Base-by-base conservation (phyloP, 2,113 vertebrate genomes). In the Odocoileus virginianus region DNA sequence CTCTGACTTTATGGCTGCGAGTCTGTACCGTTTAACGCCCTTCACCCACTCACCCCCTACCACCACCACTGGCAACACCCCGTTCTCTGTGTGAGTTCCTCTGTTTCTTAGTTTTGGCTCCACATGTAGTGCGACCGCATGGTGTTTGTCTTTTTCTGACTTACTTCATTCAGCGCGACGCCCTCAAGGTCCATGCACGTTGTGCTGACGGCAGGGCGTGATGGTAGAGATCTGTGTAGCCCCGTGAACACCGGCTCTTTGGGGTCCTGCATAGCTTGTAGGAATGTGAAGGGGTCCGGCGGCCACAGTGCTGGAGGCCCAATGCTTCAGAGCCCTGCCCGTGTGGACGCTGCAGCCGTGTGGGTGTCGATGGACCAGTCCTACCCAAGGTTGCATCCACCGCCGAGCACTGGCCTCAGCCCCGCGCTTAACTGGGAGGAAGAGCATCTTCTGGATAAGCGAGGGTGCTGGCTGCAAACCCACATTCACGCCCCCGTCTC, bases 191-290 rank as follows among this genome's bases (percentile, higher is more conserved):
- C 82, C 82, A 40, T 10, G 14, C 36, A 6, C 8, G 2, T 6
- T 11, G 25, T 10, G 54, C 36, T 3, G 3, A 58, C 0, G 2
- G 82, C n/a, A 40, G 54, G 30, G 27, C 1, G 7, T 2, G 15
- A 16, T 7, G 7, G 36, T 15, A 8, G 1, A 0, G 33, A 5
- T 7, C 30, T 40, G 19, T 0, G 0, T 40, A 33, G 36, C 9
- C 11, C 45, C 2, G 3, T 16, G 17, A 17, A 7, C 52, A 28
- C 23, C 0, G 2, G 19, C 15, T 25, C 55, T 58, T 1, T 1
- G 7, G 57, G 40, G 21, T 19, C 33, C 85, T 67, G 33, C 47
- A 14, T 7, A 17, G 5, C 27, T 55, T 36, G 45, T 21, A 43
- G 58, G 64, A n/a, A 3, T 0, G 8, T 2, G 16, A 30, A 27